phyloP scores from a whole-genome alignment of 2,113 vertebrate species.

The Urocitellus parryii region DNA sequence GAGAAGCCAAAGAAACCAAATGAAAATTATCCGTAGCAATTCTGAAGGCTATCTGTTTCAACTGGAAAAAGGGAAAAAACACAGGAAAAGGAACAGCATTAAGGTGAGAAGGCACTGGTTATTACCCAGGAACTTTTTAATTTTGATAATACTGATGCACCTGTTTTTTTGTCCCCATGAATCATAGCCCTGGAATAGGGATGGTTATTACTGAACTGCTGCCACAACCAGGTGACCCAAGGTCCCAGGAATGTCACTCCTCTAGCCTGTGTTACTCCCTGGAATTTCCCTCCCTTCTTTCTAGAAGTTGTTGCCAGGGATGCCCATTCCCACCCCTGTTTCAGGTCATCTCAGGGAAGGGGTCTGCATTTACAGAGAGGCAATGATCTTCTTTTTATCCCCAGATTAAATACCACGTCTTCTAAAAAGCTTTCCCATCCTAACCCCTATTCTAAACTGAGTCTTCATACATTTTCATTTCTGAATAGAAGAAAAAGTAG shows the following conservation, averaged over 20 bases:
- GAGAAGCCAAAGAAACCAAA: conserved; percentile 46
- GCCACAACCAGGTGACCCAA: background rate
- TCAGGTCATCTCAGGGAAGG: background rate
- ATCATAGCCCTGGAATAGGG: background rate
- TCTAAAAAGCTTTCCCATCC: background rate
- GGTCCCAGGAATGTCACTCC: background rate
- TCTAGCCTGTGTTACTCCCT: background rate
- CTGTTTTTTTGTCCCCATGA: background rate
- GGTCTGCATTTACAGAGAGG: background rate
- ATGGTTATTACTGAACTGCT: background rate
- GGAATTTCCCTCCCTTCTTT: background rate
- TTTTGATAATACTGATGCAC: background rate
- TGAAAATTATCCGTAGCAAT: conserved; percentile 75
- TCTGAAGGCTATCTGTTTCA: conserved; percentile 89
- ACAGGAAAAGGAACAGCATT: conserved; percentile 75
- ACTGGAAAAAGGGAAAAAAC: conserved; percentile 86
- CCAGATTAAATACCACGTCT: background rate
- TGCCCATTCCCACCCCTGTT: background rate
- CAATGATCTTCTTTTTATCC: background rate
- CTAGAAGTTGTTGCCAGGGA: background rate
- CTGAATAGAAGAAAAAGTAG: background rate
- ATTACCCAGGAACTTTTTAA: background rate
- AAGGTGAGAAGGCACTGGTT: conserved; percentile 87
- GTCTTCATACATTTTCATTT: background rate
- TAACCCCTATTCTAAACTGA: background rate